A percentile compares a stretch with the other conserved stretches of the same genome.
phyloP scores from a whole-genome alignment of 2,888 invertebrate genomes.

The Hipparchia semele region DNA sequence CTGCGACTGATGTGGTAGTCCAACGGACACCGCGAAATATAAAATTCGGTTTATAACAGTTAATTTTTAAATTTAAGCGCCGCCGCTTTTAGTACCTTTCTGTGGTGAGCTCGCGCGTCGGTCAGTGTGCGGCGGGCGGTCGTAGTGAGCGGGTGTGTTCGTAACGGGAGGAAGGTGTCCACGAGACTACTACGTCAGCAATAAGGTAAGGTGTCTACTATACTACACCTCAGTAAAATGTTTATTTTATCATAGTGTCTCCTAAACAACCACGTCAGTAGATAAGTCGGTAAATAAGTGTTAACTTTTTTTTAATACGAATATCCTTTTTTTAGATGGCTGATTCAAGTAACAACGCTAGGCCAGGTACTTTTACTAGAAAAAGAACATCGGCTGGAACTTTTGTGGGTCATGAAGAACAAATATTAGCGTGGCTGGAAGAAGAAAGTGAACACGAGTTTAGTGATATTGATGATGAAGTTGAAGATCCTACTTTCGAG shows the following conservation, averaged over 20 bases:
- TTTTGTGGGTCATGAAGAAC: conserved; percentile 5
- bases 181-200: conserved; percentile 1
- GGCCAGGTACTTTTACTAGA: conserved; percentile 4
- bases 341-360: conserved; percentile 6
- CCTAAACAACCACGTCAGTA: conserved; percentile 5
- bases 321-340: conserved; percentile 3
- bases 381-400: conserved; percentile 5
- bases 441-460: conserved; percentile 4
- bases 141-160: too few relatives aligned
- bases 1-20: conserved; percentile 17
- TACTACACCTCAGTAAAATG: conserved; percentile 6
- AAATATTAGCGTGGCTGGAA: conserved; percentile 6
- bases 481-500: conserved; percentile 3
- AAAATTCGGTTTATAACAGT: conserved; percentile 4
- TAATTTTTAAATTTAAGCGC: conserved; percentile 12
- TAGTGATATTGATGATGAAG: conserved; percentile 6
- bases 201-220: conserved; percentile 5
- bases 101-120: conserved; percentile 4
- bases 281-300: conserved; percentile 1
- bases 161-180: conserved; percentile 4
- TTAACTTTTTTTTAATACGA: conserved; percentile 2
- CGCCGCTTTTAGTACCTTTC: conserved; percentile 1
- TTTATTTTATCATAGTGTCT: conserved; percentile 3
- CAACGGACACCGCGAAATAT: conserved; percentile 13
- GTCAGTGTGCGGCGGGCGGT: conserved; percentile 3